Evolutionary conservation across 2,113 vertebrate genomes (phyloP).

Genomic region (Gavialis gangeticus): DNA sequence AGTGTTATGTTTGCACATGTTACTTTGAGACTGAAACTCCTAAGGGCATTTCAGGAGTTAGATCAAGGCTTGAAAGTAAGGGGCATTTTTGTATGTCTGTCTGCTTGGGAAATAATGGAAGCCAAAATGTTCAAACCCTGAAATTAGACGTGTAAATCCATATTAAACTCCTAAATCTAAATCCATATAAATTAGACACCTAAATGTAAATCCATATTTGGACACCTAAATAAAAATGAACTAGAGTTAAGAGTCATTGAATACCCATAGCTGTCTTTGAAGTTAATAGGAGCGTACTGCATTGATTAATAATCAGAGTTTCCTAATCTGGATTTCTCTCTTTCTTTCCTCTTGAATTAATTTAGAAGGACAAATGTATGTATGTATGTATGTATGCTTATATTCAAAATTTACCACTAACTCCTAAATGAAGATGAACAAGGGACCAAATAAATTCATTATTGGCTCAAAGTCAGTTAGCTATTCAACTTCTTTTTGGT

Average conservation of each 20-base stretch:
- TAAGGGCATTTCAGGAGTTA: background rate
- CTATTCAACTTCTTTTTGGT: background rate
- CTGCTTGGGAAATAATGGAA: background rate
- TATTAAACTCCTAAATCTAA: too few relatives aligned
- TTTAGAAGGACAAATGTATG: background rate
- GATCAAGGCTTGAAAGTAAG: rapidly evolving
- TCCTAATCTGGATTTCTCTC: background rate
- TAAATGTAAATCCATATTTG: too few relatives aligned
- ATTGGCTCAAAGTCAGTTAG: background rate
- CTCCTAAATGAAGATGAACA: background rate
- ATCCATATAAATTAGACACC: too few relatives aligned
- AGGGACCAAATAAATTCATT: background rate
- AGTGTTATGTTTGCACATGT: background rate
- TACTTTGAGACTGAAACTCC: background rate
- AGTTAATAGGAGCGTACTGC: background rate
- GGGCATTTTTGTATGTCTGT: rapidly evolving
- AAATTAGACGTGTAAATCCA: background rate
- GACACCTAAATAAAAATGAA: background rate
- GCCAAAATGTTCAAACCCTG: background rate
- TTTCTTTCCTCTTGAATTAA: background rate
- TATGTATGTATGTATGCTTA: too few relatives aligned
- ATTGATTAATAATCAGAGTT: background rate
- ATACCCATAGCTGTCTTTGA: background rate
- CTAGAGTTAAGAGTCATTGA: background rate
- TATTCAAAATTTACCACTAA: background rate